Conservation (phyloP, 23 tunicate species). For the Diplosoma virens region DNA sequence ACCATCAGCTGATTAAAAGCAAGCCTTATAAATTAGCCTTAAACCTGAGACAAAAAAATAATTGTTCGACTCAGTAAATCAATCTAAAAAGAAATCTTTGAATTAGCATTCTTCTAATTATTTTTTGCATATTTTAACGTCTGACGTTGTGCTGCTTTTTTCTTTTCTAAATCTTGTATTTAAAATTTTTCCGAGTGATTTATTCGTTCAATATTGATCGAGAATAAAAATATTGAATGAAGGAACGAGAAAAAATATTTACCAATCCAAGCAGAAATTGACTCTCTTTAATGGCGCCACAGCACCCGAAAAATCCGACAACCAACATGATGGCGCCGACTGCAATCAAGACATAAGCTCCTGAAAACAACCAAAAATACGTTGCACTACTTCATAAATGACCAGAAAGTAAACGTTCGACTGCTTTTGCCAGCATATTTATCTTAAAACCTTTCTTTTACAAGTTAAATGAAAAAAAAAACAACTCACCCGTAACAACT, state of each 20-base stretch:
- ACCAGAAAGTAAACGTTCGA: neutral
- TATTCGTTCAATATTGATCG: too few species aligned
- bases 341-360: constrained; percentile 40
- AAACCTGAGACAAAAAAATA: too few species aligned
- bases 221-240: too few species aligned
- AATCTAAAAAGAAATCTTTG: too few species aligned
- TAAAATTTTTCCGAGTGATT: neutral
- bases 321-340: constrained; percentile 57
- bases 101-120: too few species aligned
- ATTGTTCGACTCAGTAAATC: too few species aligned
- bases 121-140: too few species aligned
- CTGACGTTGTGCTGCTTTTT: too few species aligned
- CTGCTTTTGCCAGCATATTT: neutral
- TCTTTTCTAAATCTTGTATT: neutral
- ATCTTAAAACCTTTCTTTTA: neutral
- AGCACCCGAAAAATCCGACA: constrained; percentile 69
- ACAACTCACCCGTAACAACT: neutral
- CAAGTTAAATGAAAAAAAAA: neutral
- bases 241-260: neutral
- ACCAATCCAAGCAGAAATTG: constrained; percentile 62
- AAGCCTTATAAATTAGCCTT: too few species aligned
- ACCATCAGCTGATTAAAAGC: too few species aligned
- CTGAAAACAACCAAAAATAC: too few species aligned
- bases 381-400: too few species aligned
- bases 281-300: constrained; percentile 71